phyloP scores from a whole-genome alignment of 2,797 vertebrate genomes.

The Arnoldichthys spilopterus region DNA sequence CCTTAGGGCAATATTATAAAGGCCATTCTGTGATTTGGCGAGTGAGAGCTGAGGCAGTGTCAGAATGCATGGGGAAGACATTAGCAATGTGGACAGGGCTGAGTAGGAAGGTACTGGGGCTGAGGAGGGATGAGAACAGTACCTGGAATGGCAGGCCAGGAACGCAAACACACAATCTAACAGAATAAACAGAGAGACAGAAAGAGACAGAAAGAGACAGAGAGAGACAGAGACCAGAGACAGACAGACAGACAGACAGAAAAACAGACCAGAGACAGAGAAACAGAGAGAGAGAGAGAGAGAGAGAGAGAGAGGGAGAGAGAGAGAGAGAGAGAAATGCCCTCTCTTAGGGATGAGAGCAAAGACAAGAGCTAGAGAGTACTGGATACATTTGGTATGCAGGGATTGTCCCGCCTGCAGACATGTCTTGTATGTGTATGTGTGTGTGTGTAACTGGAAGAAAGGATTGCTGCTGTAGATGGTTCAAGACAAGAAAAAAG shows the following conservation, averaged over 20 bases:
- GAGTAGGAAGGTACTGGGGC: neutral
- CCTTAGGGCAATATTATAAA: slow-evolving; percentile 42
- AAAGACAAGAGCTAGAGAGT: neutral
- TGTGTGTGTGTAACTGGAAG: slow-evolving; percentile 36
- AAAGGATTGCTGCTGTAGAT: slow-evolving; percentile 29
- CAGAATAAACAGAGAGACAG: slow-evolving; percentile 32
- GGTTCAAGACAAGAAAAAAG: slow-evolving; percentile 22
- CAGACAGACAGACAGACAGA: neutral
- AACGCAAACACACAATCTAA: slow-evolving; percentile 34
- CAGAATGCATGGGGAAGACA: slow-evolving; percentile 17
- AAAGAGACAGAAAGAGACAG: neutral
- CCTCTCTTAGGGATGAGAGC: slow-evolving; percentile 8
- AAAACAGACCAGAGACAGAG: neutral
- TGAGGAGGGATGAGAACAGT: slow-evolving; percentile 5
- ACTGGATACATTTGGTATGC: slow-evolving; percentile 49
- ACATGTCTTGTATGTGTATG: slow-evolving; percentile 49
- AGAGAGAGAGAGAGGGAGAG: neutral
- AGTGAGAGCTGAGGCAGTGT: slow-evolving; percentile 11
- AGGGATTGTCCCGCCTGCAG: slow-evolving; percentile 45
- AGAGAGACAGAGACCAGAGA: neutral
- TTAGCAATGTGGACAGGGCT: slow-evolving; percentile 9
- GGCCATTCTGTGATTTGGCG: slow-evolving; percentile 43
- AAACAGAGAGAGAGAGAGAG: too few species aligned
- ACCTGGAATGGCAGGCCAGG: slow-evolving; percentile 32
- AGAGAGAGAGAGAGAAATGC: neutral